phyloP scores from a whole-genome alignment of 2,888 invertebrate genomes.

The Caenorhabditis angaria region DNA sequence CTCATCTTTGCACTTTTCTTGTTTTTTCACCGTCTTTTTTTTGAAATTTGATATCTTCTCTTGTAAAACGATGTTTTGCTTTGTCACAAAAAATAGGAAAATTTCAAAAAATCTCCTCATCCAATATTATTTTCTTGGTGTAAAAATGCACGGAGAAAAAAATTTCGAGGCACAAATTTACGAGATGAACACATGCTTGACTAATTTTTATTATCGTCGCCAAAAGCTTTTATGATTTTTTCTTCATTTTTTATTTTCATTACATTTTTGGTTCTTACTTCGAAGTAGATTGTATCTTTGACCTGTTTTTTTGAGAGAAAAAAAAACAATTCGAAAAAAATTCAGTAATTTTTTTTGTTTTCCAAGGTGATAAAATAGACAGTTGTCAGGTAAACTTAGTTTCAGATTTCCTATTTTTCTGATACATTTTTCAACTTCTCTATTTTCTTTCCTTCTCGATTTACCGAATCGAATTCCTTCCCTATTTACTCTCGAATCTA shows the following conservation, averaged over 20 bases:
- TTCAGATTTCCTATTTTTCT: neutral
- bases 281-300: neutral
- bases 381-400: neutral
- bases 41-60: neutral
- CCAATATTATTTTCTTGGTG: neutral
- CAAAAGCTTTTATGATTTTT: neutral
- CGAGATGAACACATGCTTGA: neutral
- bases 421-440: neutral
- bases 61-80: neutral
- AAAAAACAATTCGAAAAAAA: neutral
- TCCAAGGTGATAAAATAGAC: neutral
- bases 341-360: neutral
- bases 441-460: neutral
- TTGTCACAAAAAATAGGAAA: neutral
- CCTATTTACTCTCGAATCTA: neutral
- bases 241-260: neutral
- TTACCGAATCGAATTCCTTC: neutral
- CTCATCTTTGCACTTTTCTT: constrained; percentile 1
- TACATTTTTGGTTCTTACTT: too few relatives aligned
- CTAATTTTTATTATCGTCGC: neutral
- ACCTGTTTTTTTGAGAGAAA: neutral
- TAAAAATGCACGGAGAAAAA: neutral
- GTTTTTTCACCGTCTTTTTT: too few relatives aligned
- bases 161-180: constrained; percentile 1
- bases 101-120: too few relatives aligned